Percentiles rank a stretch among this genome's conserved stretches.
These are phyloP conservation scores for Orius insidiosus DNA, from an alignment of 1,140 invertebrate genomes.

Conservation along the genomic window DNA sequence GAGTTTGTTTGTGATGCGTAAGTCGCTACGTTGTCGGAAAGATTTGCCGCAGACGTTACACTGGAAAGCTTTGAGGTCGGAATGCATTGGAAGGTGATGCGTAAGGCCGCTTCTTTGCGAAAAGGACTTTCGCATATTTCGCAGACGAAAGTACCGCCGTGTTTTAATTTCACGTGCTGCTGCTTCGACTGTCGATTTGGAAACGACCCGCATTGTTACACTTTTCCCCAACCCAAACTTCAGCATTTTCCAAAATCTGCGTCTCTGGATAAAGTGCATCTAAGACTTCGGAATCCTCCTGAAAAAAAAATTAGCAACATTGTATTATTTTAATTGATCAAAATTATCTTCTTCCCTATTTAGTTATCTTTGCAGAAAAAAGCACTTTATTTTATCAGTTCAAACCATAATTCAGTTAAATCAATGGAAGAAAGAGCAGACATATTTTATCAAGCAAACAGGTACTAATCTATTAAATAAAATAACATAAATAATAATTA, in stretches of 20 bases:
- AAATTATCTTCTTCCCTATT: too few species aligned
- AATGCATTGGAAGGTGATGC: slow-evolving; percentile 19
- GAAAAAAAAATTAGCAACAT: background rate
- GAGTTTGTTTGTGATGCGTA: slow-evolving; percentile 19
- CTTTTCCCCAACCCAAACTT: background rate
- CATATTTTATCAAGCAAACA: too few species aligned
- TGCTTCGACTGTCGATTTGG: slow-evolving; percentile 1
- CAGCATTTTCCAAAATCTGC: slow-evolving; percentile 9
- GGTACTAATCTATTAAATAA: too few species aligned
- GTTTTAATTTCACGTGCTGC: slow-evolving; percentile 1
- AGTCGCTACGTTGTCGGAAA: slow-evolving; percentile 20
- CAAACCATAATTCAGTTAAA: too few species aligned
- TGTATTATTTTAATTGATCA: too few species aligned
- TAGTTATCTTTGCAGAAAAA: background rate
- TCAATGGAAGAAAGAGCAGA: too few species aligned
- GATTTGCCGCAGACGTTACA: slow-evolving; percentile 22
- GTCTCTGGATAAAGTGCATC: slow-evolving; percentile 12
- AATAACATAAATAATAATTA: too few species aligned
- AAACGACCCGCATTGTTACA: slow-evolving; percentile 6
- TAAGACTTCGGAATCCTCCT: slow-evolving; percentile 3
- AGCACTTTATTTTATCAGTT: background rate
- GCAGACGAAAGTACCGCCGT: slow-evolving; percentile 12
- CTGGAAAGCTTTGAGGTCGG: slow-evolving; percentile 19
- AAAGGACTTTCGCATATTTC: slow-evolving; percentile 21
- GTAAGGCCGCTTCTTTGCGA: slow-evolving; percentile 19